These are phyloP conservation scores for Mirounga angustirostris DNA, from an alignment of 2,113 vertebrate genomes.

Conservation along the genomic window DNA sequence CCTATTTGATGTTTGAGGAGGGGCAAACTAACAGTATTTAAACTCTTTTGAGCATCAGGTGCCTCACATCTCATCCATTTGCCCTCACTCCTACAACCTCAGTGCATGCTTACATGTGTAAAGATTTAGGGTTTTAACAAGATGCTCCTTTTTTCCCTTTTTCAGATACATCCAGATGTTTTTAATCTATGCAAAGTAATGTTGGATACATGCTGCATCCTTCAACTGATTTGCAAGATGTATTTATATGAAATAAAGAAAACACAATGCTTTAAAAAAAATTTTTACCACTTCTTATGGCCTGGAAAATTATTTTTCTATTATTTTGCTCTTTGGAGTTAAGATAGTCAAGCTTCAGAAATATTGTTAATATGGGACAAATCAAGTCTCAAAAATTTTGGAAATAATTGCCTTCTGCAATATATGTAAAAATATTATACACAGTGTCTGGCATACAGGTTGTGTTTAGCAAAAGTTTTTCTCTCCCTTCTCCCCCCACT, in stretches of 20 bases:
- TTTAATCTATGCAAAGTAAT: slow-evolving; percentile 27
- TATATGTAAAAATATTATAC: not conserved
- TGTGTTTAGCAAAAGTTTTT: not conserved
- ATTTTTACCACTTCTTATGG: not conserved
- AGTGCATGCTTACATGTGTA: not conserved
- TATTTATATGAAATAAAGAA: slow-evolving; percentile 15
- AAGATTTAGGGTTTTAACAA: not conserved
- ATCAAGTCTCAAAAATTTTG: slow-evolving; percentile 23
- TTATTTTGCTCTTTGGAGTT: slow-evolving; percentile 55
- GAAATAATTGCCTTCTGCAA: not conserved
- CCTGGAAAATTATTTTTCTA: not conserved
- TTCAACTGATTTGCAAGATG: not conserved
- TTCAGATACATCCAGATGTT: not conserved
- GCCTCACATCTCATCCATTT: not conserved
- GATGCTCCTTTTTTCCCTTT: not conserved
- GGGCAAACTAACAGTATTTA: not conserved
- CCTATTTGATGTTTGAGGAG: not conserved
- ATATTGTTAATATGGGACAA: not conserved
- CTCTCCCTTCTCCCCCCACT: not conserved
- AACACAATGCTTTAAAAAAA: not conserved
- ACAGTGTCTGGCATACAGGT: not conserved
- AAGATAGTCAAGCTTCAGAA: not conserved
- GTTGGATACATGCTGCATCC: not conserved
- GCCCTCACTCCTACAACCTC: too few relatives aligned
- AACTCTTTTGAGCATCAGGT: not conserved